A percentile compares a stretch with the other conserved stretches of the same genome.
Conservation (phyloP, 2,113 vertebrate genomes). For the Etia nguti region DNA sequence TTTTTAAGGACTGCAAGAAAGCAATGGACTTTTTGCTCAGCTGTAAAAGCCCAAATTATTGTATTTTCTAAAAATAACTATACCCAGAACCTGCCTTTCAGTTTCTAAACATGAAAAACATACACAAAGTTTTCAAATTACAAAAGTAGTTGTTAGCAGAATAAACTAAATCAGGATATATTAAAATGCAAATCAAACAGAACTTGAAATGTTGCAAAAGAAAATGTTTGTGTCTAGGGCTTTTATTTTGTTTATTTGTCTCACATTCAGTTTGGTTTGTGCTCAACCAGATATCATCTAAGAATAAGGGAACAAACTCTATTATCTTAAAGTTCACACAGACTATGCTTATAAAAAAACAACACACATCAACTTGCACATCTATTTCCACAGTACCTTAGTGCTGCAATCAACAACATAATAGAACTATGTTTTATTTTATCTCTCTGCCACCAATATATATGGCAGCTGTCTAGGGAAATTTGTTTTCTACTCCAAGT, state of each 20-base stretch:
- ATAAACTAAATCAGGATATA: neutral
- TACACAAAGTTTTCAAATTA: neutral
- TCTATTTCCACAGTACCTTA: neutral
- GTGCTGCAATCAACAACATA: slow-evolving; percentile 9
- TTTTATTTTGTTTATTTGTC: slow-evolving; percentile 52
- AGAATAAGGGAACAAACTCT: neutral
- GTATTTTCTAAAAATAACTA: slow-evolving; percentile 29
- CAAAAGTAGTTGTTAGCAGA: neutral
- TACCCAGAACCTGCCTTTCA: neutral
- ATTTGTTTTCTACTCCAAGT: slow-evolving; percentile 10
- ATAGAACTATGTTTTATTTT: slow-evolving; percentile 17
- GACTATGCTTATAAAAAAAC: slow-evolving; percentile 35
- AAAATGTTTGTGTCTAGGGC: neutral
- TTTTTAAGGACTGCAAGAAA: neutral
- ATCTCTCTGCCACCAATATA: slow-evolving; percentile 22
- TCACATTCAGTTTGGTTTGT: slow-evolving; percentile 61
- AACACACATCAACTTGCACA: slow-evolving; percentile 4
- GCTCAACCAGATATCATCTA: slow-evolving; percentile 45
- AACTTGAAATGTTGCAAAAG: neutral
- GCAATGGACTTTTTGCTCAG: slow-evolving; percentile 1
- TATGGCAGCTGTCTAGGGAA: slow-evolving; percentile 35
- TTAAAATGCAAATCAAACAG: slow-evolving; percentile 14
- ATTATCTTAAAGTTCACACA: slow-evolving; percentile 15
- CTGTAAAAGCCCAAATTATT: neutral
- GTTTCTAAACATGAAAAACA: neutral